A percentile compares a stretch with the other conserved stretches of the same genome.
Conservation (phyloP, 2,113 vertebrate species). For the Rhea pennata region DNA sequence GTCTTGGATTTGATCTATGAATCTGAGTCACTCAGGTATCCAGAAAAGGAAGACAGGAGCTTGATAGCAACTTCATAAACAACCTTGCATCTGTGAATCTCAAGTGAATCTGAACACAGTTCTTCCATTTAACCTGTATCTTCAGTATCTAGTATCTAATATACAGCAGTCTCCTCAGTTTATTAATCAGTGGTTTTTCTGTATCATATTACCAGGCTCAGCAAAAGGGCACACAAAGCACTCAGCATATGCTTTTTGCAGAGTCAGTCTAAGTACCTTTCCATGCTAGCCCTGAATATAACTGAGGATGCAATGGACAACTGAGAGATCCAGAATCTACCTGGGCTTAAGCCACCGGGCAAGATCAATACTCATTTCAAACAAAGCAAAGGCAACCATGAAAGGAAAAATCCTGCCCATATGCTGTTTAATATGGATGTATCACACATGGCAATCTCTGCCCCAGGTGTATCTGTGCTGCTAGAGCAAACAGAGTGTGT, state of each 20-base stretch:
- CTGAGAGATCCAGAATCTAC: background rate
- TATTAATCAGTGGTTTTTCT: background rate
- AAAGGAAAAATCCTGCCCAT: constrained; percentile 10
- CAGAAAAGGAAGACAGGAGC: background rate
- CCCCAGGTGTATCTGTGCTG: constrained; percentile 35
- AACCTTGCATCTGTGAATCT: background rate
- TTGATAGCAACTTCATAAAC: background rate
- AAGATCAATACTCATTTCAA: background rate
- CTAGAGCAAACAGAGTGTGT: constrained; percentile 14
- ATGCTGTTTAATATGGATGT: constrained; percentile 34
- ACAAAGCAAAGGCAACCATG: background rate
- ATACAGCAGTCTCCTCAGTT: background rate
- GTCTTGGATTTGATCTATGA: background rate
- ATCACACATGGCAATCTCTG: constrained; percentile 10
- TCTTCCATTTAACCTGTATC: background rate
- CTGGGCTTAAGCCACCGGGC: background rate
- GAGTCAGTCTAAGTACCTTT: background rate
- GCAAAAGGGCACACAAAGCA: background rate
- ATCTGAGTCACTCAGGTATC: background rate
- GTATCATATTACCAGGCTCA: background rate
- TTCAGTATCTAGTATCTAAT: background rate
- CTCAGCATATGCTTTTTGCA: background rate
- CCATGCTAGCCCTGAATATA: background rate
- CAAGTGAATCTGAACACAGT: background rate
- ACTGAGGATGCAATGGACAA: background rate